phyloP scores from a whole-genome alignment of 2,888 invertebrate genomes.

The Hoplodrina ambigua region DNA sequence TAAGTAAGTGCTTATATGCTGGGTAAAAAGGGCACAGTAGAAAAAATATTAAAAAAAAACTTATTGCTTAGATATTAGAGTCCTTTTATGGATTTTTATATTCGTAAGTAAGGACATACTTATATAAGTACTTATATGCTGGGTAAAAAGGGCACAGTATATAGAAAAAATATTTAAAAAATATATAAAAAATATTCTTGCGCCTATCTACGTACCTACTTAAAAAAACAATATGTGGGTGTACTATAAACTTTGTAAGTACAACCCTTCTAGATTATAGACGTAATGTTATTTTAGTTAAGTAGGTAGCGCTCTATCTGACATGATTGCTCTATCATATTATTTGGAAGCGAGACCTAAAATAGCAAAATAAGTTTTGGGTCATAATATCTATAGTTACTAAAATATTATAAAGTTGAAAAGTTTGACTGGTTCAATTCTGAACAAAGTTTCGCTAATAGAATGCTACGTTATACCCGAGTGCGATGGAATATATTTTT shows the following conservation, averaged over 20 bases:
- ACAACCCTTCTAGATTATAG: background rate
- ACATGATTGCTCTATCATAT: background rate
- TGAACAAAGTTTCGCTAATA: too few relatives aligned
- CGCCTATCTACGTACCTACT: background rate
- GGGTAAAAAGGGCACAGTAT: background rate
- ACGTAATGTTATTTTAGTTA: background rate
- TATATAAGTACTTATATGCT: background rate
- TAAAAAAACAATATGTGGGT: background rate
- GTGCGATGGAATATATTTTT: too few relatives aligned
- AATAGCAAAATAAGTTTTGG: background rate
- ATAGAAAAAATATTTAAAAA: background rate
- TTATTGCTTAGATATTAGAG: conserved; percentile 28
- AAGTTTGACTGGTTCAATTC: too few relatives aligned
- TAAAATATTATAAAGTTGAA: too few relatives aligned
- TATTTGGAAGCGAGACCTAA: background rate
- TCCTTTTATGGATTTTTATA: conserved; percentile 23
- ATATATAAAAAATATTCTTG: background rate
- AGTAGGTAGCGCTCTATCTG: too few relatives aligned
- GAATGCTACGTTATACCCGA: too few relatives aligned
- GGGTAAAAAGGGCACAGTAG: background rate
- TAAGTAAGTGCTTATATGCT: background rate
- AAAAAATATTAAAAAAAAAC: too few relatives aligned
- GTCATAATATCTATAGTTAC: too few relatives aligned
- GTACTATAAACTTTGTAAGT: background rate
- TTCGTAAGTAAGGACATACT: background rate